phyloP scores from a whole-genome alignment of 2,888 invertebrate genomes.

The Serrognathus titanus region DNA sequence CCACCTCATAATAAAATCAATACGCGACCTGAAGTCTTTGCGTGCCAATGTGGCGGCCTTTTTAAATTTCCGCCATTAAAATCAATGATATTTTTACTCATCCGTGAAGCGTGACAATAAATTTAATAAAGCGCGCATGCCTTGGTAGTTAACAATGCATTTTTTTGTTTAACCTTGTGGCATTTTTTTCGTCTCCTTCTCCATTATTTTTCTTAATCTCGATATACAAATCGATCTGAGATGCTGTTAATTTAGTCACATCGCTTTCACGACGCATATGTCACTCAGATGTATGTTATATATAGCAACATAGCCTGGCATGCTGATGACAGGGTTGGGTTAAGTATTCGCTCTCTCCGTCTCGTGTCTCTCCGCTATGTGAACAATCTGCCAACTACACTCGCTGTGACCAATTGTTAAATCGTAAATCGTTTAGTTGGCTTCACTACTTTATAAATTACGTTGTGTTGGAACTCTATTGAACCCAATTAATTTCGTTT shows the following conservation, averaged over 20 bases:
- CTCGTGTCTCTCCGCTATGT: background rate
- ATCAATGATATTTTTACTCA: slow-evolving; percentile 7
- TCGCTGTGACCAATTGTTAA: slow-evolving; percentile 22
- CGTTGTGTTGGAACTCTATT: slow-evolving; percentile 7
- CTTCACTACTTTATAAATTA: slow-evolving; percentile 12
- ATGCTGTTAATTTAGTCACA: background rate
- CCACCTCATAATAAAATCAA: too few species aligned
- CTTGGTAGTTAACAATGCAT: slow-evolving; percentile 19
- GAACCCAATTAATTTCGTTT: slow-evolving; percentile 13
- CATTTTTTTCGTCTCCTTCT: too few species aligned
- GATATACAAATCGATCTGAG: background rate
- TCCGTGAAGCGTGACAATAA: slow-evolving; percentile 14
- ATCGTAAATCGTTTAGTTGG: slow-evolving; percentile 21
- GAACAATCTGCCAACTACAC: slow-evolving; percentile 19
- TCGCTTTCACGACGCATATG: background rate
- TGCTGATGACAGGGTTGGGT: slow-evolving; percentile 6
- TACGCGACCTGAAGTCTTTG: too few species aligned
- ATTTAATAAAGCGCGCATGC: slow-evolving; percentile 19
- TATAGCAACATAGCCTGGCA: background rate
- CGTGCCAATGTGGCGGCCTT: too few species aligned
- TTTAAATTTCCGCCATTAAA: too few species aligned
- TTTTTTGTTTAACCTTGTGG: slow-evolving; percentile 17
- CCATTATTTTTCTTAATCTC: background rate
- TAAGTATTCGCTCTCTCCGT: slow-evolving; percentile 4
- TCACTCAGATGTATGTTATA: background rate